phyloP scores from a whole-genome alignment of 2,888 invertebrate genomes.

The Cephus pulcher region DNA sequence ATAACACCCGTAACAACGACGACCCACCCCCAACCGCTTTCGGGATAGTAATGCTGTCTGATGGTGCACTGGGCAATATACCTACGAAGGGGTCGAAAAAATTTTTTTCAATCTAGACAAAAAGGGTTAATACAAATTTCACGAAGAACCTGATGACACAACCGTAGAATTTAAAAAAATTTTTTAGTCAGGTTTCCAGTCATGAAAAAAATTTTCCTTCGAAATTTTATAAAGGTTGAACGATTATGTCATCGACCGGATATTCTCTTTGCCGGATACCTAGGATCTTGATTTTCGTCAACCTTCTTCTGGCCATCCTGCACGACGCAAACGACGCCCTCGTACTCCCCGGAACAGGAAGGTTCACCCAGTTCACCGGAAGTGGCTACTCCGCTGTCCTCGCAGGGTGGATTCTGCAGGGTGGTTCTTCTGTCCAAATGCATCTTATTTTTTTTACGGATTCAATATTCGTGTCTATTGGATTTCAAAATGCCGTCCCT shows the following conservation, averaged over 20 bases:
- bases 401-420: constrained; percentile 38
- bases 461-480: neutral
- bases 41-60: constrained; percentile 72
- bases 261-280: constrained; percentile 28
- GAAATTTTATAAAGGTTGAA: neutral
- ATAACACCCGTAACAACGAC: constrained; percentile 69
- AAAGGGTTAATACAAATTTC: neutral
- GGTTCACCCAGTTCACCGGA: constrained; percentile 58
- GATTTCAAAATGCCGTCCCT: neutral
- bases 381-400: constrained; percentile 57
- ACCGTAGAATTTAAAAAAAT: neutral
- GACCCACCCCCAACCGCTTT: constrained; percentile 74
- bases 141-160: neutral
- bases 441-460: constrained; percentile 1
- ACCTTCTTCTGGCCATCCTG: constrained; percentile 33
- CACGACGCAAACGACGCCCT: constrained; percentile 42
- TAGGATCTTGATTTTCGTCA: constrained; percentile 45
- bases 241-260: constrained; percentile 1
- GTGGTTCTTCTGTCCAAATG: constrained; percentile 3
- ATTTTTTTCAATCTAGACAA: neutral
- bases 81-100: constrained; percentile 26
- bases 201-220: neutral
- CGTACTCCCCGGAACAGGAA: constrained; percentile 51
- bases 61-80: constrained; percentile 61
- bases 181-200: neutral